phyloP scores from a whole-genome alignment of 2,888 invertebrate genomes.

The Gnatocerus cornutus region DNA sequence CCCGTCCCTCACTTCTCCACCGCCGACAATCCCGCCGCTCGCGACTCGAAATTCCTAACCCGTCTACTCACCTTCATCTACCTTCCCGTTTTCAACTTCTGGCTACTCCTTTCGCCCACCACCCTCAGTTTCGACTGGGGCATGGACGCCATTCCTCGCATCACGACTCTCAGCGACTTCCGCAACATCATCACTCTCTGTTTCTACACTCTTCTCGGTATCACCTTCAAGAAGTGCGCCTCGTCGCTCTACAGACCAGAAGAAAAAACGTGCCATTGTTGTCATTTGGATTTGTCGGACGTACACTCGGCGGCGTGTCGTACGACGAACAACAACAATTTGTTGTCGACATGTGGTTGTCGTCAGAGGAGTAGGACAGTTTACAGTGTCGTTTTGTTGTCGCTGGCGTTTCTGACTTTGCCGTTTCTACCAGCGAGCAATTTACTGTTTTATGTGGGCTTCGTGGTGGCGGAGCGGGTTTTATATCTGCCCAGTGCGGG shows the following conservation, averaged over 20 bases:
- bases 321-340: conserved; percentile 82
- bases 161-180: conserved; percentile 84
- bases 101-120: conserved; percentile 88
- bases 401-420: conserved; percentile 86
- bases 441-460: conserved; percentile 97
- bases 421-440: conserved; percentile 98
- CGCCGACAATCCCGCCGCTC: conserved; percentile 97
- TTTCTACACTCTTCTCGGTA: conserved; percentile 78
- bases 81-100: conserved; percentile 92
- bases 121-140: conserved; percentile 98
- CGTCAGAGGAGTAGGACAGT: conserved; percentile 45
- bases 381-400: conserved; percentile 68
- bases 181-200: conserved; percentile 84
- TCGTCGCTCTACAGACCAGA: conserved; percentile 27
- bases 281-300: conserved; percentile 79
- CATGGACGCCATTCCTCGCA: conserved; percentile 95
- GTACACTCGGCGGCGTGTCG: conserved; percentile 82
- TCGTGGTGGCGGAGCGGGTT: conserved; percentile 97
- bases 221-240: conserved; percentile 57
- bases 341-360: conserved; percentile 73
- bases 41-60: conserved; percentile 85
- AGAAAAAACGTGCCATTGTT: conserved; percentile 72
- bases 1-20: conserved; percentile 89
- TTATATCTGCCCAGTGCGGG: conserved; percentile 97
- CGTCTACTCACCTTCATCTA: conserved; percentile 93